These are phyloP conservation scores for Spinus pinus DNA, from an alignment of 2,797 vertebrate genomes.

Conservation along the genomic window DNA sequence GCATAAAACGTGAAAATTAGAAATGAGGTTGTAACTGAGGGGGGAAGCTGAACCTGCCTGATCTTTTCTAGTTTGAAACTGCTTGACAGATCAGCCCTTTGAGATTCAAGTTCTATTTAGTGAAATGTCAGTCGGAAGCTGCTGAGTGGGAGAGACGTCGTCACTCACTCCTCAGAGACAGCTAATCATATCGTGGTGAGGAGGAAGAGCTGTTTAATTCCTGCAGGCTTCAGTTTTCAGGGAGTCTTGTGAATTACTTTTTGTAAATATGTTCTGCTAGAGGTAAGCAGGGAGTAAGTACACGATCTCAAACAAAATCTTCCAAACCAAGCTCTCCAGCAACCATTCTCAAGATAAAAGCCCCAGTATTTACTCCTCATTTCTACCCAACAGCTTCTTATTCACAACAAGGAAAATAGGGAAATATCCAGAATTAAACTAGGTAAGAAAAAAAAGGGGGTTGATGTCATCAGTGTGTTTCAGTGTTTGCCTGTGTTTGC, in stretches of 20 bases:
- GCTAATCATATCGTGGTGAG: not conserved
- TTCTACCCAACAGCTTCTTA: not conserved
- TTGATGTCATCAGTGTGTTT: not conserved
- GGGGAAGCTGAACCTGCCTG: constrained; percentile 40
- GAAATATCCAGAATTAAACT: not conserved
- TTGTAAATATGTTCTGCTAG: not conserved
- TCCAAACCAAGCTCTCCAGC: not conserved
- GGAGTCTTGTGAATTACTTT: not conserved
- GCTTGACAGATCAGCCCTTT: constrained; percentile 47
- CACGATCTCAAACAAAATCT: not conserved
- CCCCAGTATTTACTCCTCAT: not conserved
- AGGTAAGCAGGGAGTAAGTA: not conserved
- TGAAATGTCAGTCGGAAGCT: constrained; percentile 48
- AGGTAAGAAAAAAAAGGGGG: accelerated
- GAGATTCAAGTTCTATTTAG: constrained; percentile 36
- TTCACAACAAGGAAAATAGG: not conserved
- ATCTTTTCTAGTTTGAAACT: constrained; percentile 45
- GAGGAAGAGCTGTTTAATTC: not conserved
- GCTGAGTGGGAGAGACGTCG: constrained; percentile 36
- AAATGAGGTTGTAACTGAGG: constrained; percentile 22
- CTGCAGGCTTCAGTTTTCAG: not conserved
- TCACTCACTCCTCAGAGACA: constrained; percentile 42
- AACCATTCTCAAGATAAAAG: not conserved
- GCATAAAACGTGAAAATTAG: constrained; percentile 65
- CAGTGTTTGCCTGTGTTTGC: not conserved